Conservation (phyloP, 2,113 vertebrate genomes). For the Marmota monax region DNA sequence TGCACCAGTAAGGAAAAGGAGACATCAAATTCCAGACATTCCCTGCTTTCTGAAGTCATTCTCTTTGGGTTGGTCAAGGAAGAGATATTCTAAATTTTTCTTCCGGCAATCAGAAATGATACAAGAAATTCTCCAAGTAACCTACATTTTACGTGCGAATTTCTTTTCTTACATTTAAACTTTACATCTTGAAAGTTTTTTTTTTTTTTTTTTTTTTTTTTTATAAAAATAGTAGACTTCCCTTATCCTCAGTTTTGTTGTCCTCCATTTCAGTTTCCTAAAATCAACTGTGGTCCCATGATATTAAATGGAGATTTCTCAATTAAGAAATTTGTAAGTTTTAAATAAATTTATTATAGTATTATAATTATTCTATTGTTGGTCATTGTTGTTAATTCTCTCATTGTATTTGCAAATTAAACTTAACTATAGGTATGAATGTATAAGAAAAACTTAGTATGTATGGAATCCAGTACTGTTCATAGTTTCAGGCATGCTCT, state of each 20-base stretch:
- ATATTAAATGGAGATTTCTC: background rate
- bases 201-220: background rate
- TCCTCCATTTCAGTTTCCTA: background rate
- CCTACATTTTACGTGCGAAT: background rate
- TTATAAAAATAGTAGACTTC: background rate
- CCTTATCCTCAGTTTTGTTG: background rate
- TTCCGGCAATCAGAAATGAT: background rate
- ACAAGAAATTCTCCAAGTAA: background rate
- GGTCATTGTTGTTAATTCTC: background rate
- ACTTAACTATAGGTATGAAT: background rate
- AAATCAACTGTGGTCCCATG: background rate
- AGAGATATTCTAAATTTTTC: background rate
- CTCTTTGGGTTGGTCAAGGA: background rate
- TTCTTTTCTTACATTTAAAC: no score
- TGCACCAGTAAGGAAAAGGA: background rate
- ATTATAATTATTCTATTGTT: background rate
- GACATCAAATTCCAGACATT: background rate
- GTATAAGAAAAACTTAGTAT: background rate
- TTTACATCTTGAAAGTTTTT: background rate
- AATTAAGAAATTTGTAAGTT: background rate
- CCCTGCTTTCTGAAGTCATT: rapidly evolving
- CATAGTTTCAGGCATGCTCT: background rate
- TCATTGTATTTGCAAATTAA: background rate
- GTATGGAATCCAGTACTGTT: background rate
- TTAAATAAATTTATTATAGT: background rate